A percentile compares a stretch with the other conserved stretches of the same genome.
phyloP scores from a whole-genome alignment of 1,140 invertebrate species.

The Sweltsa coloradensis region DNA sequence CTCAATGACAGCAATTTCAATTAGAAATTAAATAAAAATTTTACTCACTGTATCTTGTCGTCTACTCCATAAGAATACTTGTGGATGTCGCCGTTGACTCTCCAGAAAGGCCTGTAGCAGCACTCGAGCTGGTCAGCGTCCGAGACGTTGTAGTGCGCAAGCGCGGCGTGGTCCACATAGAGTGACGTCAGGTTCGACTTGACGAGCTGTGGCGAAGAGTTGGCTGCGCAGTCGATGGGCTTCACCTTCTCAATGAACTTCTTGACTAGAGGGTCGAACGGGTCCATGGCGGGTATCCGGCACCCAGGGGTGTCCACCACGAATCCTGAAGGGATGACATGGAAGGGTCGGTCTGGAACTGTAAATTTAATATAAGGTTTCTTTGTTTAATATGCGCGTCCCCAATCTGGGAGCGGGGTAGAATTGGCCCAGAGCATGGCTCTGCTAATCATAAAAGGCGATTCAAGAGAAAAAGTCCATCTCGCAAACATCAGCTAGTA shows the following conservation, averaged over 20 bases:
- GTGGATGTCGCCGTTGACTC: conserved; percentile 31
- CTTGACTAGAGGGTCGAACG: conserved; percentile 45
- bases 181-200: conserved; percentile 50
- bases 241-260: conserved; percentile 18
- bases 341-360: neutral
- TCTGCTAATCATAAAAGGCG: too few species aligned
- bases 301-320: conserved; percentile 63
- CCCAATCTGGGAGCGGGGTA: too few species aligned
- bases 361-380: too few species aligned
- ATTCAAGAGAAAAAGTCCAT: too few species aligned
- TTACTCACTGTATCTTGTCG: too few species aligned
- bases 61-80: too few species aligned
- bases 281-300: conserved; percentile 61
- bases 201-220: conserved; percentile 38
- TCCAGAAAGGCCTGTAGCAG: conserved; percentile 46
- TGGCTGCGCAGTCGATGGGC: conserved; percentile 31
- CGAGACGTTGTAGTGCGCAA: conserved; percentile 36
- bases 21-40: too few species aligned
- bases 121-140: conserved; percentile 35
- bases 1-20: too few species aligned
- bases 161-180: conserved; percentile 31
- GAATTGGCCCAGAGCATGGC: too few species aligned
- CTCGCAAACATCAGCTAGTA: too few species aligned
- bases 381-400: too few species aligned
- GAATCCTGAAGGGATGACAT: too few species aligned